These are phyloP conservation scores for Catonia carolina DNA, from an alignment of 2,888 invertebrate genomes.

Conservation along the genomic window DNA sequence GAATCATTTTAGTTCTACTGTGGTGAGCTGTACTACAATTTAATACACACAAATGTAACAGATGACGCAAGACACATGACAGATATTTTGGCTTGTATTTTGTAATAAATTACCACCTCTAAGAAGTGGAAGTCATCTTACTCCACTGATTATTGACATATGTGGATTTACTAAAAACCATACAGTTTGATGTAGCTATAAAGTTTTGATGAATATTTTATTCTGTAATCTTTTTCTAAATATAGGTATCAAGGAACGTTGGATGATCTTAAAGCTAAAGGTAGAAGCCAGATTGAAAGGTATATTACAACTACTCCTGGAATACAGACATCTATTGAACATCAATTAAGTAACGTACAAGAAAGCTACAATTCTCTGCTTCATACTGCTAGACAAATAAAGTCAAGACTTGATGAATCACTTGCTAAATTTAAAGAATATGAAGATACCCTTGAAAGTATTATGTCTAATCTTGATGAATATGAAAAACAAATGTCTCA, in stretches of 20 bases:
- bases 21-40: too few species aligned
- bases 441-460: conserved; percentile 80
- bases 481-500: conserved; percentile 66
- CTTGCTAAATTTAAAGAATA: conserved; percentile 89
- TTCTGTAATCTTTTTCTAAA: conserved; percentile 1
- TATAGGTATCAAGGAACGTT: conserved; percentile 65
- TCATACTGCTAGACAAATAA: conserved; percentile 85
- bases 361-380: conserved; percentile 87
- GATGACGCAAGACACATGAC: too few species aligned
- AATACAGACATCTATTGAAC: conserved; percentile 71
- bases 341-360: conserved; percentile 82
- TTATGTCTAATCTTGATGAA: conserved; percentile 70
- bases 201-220: too few species aligned
- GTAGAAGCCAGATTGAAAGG: conserved; percentile 73
- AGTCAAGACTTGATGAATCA: conserved; percentile 79
- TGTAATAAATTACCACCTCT: too few species aligned
- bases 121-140: too few species aligned
- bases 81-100: too few species aligned
- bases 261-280: conserved; percentile 76
- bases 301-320: conserved; percentile 65
- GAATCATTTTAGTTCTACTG: too few species aligned
- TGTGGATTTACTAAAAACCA: too few species aligned
- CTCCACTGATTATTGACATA: too few species aligned
- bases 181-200: too few species aligned
- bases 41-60: too few species aligned